phyloP scores from a whole-genome alignment of 1,140 invertebrate genomes.

The Scaptomyza pallida region DNA sequence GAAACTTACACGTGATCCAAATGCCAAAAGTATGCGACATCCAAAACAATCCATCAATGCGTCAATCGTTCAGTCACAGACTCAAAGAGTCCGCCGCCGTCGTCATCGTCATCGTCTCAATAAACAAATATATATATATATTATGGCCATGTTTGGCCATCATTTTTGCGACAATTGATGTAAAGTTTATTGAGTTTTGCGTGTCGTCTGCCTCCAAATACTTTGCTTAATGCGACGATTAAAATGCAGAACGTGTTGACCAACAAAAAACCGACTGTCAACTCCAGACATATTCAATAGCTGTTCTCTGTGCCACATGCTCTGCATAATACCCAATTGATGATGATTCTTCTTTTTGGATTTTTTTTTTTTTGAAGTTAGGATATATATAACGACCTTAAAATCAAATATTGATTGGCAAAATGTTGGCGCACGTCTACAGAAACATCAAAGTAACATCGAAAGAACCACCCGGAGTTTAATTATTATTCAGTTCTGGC shows the following conservation, averaged over 20 bases:
- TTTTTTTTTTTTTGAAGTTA: too few relatives aligned
- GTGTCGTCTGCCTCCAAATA: conserved; percentile 65
- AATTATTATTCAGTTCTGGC: conserved; percentile 5
- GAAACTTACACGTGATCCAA: conserved; percentile 72
- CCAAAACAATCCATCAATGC: background rate
- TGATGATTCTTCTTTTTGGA: background rate
- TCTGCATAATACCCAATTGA: conserved; percentile 1
- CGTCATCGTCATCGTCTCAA: background rate
- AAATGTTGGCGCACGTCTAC: conserved; percentile 21
- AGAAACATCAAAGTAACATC: conserved; percentile 32
- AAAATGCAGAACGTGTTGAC: conserved; percentile 72
- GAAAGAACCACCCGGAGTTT: conserved; percentile 10
- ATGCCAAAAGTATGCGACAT: conserved; percentile 40
- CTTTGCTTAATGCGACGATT: conserved; percentile 68
- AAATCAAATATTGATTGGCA: conserved; percentile 24
- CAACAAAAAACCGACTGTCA: conserved; percentile 42
- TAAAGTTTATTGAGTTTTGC: conserved; percentile 72
- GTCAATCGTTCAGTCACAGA: conserved; percentile 17
- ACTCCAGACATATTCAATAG: conserved; percentile 38
- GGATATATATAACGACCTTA: conserved; percentile 11
- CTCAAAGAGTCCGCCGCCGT: conserved; percentile 45
- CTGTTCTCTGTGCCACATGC: background rate
- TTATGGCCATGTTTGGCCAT: conserved; percentile 42
- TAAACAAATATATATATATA: background rate
- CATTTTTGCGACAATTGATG: conserved; percentile 50